These are phyloP conservation scores for Eulithis prunata DNA, from an alignment of 2,888 invertebrate species.

Conservation along the genomic window DNA sequence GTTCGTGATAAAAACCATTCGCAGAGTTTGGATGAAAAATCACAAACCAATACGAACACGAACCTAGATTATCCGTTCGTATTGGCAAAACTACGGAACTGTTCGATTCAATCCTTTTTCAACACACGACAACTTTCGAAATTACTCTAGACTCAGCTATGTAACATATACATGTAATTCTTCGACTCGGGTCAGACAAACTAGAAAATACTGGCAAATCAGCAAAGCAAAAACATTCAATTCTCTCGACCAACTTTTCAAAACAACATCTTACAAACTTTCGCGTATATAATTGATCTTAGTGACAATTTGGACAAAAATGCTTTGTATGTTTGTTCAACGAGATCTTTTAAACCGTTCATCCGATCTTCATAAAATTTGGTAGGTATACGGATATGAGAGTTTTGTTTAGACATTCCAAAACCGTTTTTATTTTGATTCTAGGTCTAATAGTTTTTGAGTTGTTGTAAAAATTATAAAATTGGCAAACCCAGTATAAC, in stretches of 20 bases:
- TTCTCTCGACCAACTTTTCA: neutral
- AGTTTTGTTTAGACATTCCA: too few species aligned
- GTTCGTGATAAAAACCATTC: slow-evolving; percentile 38
- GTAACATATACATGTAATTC: neutral
- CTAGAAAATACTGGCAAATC: neutral
- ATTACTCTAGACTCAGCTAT: too few species aligned
- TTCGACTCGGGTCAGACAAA: neutral
- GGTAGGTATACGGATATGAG: too few species aligned
- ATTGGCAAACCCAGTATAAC: too few species aligned
- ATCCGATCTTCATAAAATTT: too few species aligned
- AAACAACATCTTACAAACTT: neutral
- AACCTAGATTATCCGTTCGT: slow-evolving; percentile 6
- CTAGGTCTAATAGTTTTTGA: too few species aligned
- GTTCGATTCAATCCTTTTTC: neutral
- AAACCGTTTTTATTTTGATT: too few species aligned
- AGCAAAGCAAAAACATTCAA: neutral
- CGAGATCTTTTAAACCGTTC: too few species aligned
- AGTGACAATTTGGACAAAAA: too few species aligned
- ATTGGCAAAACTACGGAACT: slow-evolving; percentile 28
- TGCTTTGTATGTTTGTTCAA: too few species aligned
- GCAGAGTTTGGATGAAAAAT: slow-evolving; percentile 33
- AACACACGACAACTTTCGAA: neutral
- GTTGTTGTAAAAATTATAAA: too few species aligned
- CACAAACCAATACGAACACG: slow-evolving; percentile 31
- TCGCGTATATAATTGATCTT: too few species aligned